Base-by-base conservation (phyloP, 2,888 invertebrate genomes). In the Schizaphis graminum region DNA sequence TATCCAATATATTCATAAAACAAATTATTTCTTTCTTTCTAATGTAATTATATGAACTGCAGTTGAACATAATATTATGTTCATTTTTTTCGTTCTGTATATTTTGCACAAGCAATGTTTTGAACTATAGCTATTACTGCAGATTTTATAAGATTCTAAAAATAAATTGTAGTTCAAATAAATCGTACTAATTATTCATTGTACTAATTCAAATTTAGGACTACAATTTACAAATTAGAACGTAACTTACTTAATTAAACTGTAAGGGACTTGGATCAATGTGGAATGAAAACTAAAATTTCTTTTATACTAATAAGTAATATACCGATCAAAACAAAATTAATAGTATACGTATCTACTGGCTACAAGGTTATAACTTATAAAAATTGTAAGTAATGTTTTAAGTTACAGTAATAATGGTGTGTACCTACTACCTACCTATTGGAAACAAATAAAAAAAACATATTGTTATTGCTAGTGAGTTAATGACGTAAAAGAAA, bases 401-500 rank as follows among this genome's bases (percentile, higher is more conserved):
- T 88, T 49, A 49, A 86, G 28, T 86, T 87, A 35, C 21, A 87
- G n/a, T 35, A n/a, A 35, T n/a, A 53, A 35, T 53, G 11, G 88
- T 49, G 49, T 28, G 7, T n/a, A 49, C 24, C 11, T 77, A 35
- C 24, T 53, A 53, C 21, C 53, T 53, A 0, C 16, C 35, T 77
- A 49, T 41, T 91, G 26, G 49, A 91, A 91, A 77, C 91, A 77
- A 67, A 35, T 35, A 67, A 67, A 67, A 44, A 67, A 1, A 90
- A 67, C 4, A 53, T 28, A 91, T 86, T 87, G 87, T 87, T 92
- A 87, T 57, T 87, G 57, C 47, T 57, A 7, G 28, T 44, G 28
- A 56, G 56, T 85, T 91, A n/a, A 92, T 92, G 92, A 92, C 87
- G 87, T 49, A 92, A 87, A 16, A 92, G 3, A 49, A 91, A 61